Conservation (phyloP, 2,888 invertebrate genomes). For the Trichopria drosophilae region DNA sequence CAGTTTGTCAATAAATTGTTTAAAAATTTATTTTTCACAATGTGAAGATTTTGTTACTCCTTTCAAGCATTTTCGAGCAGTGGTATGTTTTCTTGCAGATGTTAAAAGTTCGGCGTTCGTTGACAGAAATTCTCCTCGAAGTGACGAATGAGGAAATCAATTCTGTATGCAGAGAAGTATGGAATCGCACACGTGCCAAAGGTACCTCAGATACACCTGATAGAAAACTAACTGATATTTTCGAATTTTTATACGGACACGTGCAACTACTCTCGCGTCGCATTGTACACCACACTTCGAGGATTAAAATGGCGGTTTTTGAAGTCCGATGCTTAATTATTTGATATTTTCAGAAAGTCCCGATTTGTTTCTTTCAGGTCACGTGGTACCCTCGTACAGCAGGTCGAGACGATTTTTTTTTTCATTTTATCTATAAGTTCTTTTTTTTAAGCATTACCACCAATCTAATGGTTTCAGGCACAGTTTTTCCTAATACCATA, state of each 20-base stretch:
- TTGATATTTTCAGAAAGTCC: constrained; percentile 51
- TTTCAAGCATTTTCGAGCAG: constrained; percentile 8
- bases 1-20: constrained; percentile 6
- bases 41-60: background rate
- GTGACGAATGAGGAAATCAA: constrained; percentile 90
- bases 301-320: constrained; percentile 52
- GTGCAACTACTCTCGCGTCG: constrained; percentile 37
- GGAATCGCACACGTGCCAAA: constrained; percentile 77
- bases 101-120: constrained; percentile 80
- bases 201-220: constrained; percentile 66
- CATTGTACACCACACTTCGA: constrained; percentile 42
- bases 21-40: constrained; percentile 4
- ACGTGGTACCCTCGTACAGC: too few relatives aligned
- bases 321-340: constrained; percentile 51
- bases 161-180: constrained; percentile 81
- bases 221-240: too few relatives aligned
- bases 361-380: constrained; percentile 48
- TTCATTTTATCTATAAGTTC: too few relatives aligned
- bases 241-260: constrained; percentile 34
- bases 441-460: too few relatives aligned
- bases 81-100: constrained; percentile 67
- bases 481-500: too few relatives aligned
- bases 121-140: constrained; percentile 92
- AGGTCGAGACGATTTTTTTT: too few relatives aligned
- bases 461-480: too few relatives aligned